A percentile compares a stretch with the other conserved stretches of the same genome.
Evolutionary conservation across 2,888 invertebrate species (phyloP).

Genomic region (Apocheima hispidaria): DNA sequence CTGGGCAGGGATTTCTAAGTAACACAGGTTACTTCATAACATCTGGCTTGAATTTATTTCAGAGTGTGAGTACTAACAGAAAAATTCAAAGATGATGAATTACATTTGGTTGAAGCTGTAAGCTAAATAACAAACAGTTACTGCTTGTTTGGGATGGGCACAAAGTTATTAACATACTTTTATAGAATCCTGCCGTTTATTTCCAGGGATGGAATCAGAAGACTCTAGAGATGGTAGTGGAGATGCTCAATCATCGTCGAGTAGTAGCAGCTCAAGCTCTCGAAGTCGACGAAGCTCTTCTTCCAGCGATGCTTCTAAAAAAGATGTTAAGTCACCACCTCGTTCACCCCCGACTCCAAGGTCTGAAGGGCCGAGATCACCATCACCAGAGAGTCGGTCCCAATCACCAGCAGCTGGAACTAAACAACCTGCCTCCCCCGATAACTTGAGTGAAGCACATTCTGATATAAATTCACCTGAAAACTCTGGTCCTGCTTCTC

Average conservation of each 20-base stretch:
- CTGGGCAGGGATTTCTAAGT: background rate
- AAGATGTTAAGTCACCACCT: conserved; percentile 70
- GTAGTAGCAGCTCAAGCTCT: conserved; percentile 81
- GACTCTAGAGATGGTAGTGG: conserved; percentile 85
- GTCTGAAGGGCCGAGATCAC: conserved; percentile 63
- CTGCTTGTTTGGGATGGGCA: conserved; percentile 63
- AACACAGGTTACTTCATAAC: conserved; percentile 11
- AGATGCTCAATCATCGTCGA: conserved; percentile 76
- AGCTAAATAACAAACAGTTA: conserved; percentile 51
- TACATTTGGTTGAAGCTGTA: conserved; percentile 54
- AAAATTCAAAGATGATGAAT: conserved; percentile 39
- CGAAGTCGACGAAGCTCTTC: conserved; percentile 78
- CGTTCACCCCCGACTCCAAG: conserved; percentile 60
- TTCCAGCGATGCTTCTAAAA: conserved; percentile 75
- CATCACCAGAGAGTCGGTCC: conserved; percentile 65
- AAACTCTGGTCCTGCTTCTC: conserved; percentile 74
- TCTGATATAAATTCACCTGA: conserved; percentile 82
- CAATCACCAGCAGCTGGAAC: conserved; percentile 61
- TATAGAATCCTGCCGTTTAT: conserved; percentile 55
- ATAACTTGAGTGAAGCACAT: conserved; percentile 76
- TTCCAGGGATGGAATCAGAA: conserved; percentile 87
- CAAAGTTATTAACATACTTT: conserved; percentile 38
- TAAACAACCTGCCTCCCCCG: conserved; percentile 65
- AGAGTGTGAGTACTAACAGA: conserved; percentile 56
- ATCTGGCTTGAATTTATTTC: conserved; percentile 41